These are phyloP conservation scores for Drosophila sproati DNA, from an alignment of 1,140 invertebrate species.

Conservation along the genomic window DNA sequence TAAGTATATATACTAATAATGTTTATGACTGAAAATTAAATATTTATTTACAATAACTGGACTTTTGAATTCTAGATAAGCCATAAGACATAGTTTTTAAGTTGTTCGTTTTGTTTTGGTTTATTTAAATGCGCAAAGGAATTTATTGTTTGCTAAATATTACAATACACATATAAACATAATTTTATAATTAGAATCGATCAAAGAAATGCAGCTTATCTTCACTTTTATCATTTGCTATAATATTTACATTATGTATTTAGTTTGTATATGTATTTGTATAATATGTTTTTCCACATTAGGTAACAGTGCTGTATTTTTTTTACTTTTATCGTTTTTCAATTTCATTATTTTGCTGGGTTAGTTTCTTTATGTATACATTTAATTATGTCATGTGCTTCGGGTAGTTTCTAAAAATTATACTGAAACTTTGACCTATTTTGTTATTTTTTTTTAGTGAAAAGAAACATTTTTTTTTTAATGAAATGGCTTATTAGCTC, in stretches of 20 bases:
- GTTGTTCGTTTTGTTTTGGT: slow-evolving; percentile 22
- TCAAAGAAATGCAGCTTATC: slow-evolving; percentile 32
- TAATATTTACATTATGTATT: slow-evolving; percentile 63
- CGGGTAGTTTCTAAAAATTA: slow-evolving; percentile 30
- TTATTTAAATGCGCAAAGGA: slow-evolving; percentile 54
- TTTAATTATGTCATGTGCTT: slow-evolving; percentile 31
- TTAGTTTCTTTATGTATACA: slow-evolving; percentile 18
- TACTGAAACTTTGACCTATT: slow-evolving; percentile 31
- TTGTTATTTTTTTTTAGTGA: slow-evolving; percentile 36
- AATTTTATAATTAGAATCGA: slow-evolving; percentile 44
- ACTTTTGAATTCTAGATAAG: slow-evolving; percentile 26
- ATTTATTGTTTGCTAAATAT: slow-evolving; percentile 57
- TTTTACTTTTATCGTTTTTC: neutral
- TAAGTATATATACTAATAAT: slow-evolving; percentile 35
- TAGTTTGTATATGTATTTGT: slow-evolving; percentile 43
- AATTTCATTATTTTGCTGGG: slow-evolving; percentile 28
- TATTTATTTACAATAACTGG: slow-evolving; percentile 45
- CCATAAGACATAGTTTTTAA: slow-evolving; percentile 30
- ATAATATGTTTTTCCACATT: slow-evolving; percentile 47
- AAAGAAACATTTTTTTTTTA: slow-evolving; percentile 19
- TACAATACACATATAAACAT: neutral
- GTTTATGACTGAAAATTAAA: slow-evolving; percentile 43
- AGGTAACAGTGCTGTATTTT: slow-evolving; percentile 65
- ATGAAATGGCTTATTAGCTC: slow-evolving; percentile 12
- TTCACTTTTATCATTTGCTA: slow-evolving; percentile 44